Conservation (phyloP, 2,888 invertebrate species). For the Melangyna quadrimaculata region DNA sequence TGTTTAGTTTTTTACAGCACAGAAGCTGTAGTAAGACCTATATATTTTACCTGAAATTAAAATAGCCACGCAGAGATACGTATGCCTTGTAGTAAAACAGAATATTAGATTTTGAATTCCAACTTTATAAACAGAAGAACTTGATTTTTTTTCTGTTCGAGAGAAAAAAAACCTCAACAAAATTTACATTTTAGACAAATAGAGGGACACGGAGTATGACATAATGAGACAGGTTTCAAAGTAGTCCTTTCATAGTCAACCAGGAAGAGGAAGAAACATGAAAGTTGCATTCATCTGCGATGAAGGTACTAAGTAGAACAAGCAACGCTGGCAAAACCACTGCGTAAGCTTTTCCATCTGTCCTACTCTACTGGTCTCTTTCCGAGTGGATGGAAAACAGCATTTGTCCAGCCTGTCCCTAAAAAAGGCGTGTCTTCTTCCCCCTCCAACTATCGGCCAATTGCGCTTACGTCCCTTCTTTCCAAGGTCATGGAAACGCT, state of each 20-base stretch:
- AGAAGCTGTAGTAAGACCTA: not conserved
- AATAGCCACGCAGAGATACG: not conserved
- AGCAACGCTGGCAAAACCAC: no score
- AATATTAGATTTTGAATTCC: constrained; percentile 18
- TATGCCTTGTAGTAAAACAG: not conserved
- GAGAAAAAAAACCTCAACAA: not conserved
- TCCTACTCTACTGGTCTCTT: no score
- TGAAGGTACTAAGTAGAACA: not conserved
- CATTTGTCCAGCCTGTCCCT: no score
- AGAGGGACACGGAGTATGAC: not conserved
- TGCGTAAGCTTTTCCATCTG: no score
- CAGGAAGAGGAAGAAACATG: not conserved
- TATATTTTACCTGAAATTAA: not conserved
- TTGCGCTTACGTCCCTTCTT: no score
- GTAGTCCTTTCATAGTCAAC: not conserved
- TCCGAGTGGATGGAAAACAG: no score
- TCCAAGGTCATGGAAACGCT: no score
- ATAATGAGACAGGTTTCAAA: not conserved
- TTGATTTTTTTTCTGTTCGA: constrained; percentile 2
- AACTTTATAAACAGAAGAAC: not conserved
- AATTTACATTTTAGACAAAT: constrained; percentile 23
- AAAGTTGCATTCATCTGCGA: not conserved
- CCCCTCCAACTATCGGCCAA: no score
- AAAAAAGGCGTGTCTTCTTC: no score
- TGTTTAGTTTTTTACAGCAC: not conserved